Conservation (phyloP, 2,797 vertebrate species). For the Leuciscus waleckii region DNA sequence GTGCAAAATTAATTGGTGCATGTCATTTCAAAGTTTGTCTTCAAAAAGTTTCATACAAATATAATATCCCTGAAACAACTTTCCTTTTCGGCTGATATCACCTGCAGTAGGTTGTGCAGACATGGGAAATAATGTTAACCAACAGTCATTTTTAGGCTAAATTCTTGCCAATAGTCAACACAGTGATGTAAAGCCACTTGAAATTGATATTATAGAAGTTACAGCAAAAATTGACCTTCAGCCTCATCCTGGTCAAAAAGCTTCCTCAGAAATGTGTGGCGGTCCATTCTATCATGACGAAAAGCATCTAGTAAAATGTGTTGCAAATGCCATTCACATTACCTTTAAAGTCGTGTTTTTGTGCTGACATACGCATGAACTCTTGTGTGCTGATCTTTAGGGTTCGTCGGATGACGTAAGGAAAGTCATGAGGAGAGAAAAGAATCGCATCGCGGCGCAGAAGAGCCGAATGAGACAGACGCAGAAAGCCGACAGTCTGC, state of each 20-base stretch:
- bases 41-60: neutral
- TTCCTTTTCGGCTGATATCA: neutral
- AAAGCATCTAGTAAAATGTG: neutral
- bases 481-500: conserved; percentile 94
- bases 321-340: neutral
- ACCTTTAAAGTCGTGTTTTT: neutral
- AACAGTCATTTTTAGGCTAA: neutral
- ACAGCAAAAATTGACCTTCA: neutral
- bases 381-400: conserved; percentile 69
- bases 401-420: conserved; percentile 91
- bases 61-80: neutral
- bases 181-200: neutral
- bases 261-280: neutral
- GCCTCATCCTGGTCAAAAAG: neutral
- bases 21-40: neutral
- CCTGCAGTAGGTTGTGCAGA: no score
- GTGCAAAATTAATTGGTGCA: neutral
- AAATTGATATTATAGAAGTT: neutral
- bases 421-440: conserved; percentile 94
- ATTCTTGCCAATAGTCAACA: neutral
- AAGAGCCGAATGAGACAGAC: conserved; percentile 97
- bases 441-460: conserved; percentile 97
- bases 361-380: neutral
- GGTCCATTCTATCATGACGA: neutral
- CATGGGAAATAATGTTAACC: neutral